Base-by-base conservation (phyloP, 2,888 invertebrate genomes). In the Archips xylosteana region DNA sequence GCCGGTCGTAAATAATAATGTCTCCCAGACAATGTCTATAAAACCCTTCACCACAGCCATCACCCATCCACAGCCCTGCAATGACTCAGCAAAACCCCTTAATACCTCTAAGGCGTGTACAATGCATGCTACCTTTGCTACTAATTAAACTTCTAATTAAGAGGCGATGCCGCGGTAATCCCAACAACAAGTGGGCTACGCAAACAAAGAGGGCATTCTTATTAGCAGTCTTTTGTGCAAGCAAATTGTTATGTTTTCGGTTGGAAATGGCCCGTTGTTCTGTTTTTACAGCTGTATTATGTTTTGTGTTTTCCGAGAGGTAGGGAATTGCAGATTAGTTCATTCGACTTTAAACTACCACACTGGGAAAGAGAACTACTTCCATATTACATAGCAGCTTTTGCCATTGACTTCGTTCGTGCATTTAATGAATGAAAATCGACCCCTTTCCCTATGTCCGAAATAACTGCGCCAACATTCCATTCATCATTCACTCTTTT, bases 81-180 rank as follows among this genome's bases (percentile, higher is more conserved):
- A 66, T 54, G 65, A 64, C 57, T 13, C 13, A 60, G n/a, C 47
- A 4, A 36, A 54, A 54, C 23, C 23, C n/a, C 39, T 63, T 64
- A 73, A 69, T 60, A 69, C 42, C 51, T 42, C 59, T 42, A 69
- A 69, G 60, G 64, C 73, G 69, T 69, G 64, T 60, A 73, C 36
- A 59, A 63, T 69, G 57, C 34, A 68, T 60, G 34, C 15, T 32
- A 72, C 63, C 60, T 65, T 61, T 57, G 59, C 32, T 63, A 61
- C 70, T 65, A 74, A 74, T 74, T 74, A 74, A 74, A 74, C 60
- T 74, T 65, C 51, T 74, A 74, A 74, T 74, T 70, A 74, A 74
- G 73, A 73, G 60, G 34, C 63, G 64, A 65, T 65, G 65, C 10
- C 36, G 65, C 60, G 60, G 70, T 70, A 60, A 70, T 74, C 60